These are phyloP conservation scores for Drosophila borborema DNA, from an alignment of 2,888 invertebrate species.

Conservation along the genomic window DNA sequence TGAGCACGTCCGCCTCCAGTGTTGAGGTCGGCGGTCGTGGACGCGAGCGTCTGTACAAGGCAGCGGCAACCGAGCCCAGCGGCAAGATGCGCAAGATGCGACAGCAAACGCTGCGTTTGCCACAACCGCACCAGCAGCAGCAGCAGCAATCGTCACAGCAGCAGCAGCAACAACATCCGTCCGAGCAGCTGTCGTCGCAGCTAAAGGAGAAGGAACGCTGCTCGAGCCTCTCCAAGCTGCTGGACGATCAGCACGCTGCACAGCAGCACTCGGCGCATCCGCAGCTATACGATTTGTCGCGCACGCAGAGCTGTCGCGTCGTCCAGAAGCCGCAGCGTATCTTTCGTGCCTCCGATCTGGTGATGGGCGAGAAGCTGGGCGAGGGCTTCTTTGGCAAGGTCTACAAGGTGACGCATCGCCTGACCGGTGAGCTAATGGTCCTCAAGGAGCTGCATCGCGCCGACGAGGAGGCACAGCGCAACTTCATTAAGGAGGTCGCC, in stretches of 20 bases:
- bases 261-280: slow-evolving; percentile 76
- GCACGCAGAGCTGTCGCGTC: slow-evolving; percentile 94
- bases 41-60: slow-evolving; percentile 82
- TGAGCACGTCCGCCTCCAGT: slow-evolving; percentile 82
- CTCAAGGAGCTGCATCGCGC: slow-evolving; percentile 96
- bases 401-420: slow-evolving; percentile 95
- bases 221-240: slow-evolving; percentile 93
- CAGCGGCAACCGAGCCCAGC: slow-evolving; percentile 85
- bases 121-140: slow-evolving; percentile 23
- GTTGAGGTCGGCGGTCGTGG: slow-evolving; percentile 77
- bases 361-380: slow-evolving; percentile 94
- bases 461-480: slow-evolving; percentile 97
- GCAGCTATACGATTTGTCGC: slow-evolving; percentile 89
- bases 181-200: slow-evolving; percentile 15
- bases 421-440: slow-evolving; percentile 97
- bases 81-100: slow-evolving; percentile 88
- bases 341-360: slow-evolving; percentile 95
- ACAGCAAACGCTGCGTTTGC: slow-evolving; percentile 76
- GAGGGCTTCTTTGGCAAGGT: slow-evolving; percentile 98
- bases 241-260: slow-evolving; percentile 89
- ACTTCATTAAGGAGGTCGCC: slow-evolving; percentile 97
- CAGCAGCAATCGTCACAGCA: background rate
- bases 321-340: slow-evolving; percentile 89
- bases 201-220: slow-evolving; percentile 92
- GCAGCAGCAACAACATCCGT: slow-evolving; percentile 10